Evolutionary conservation across 2,888 invertebrate genomes (phyloP), one percentile per base, ranked within the genome.

Genomic region (Parapristionchus giblindavisi): DNA sequence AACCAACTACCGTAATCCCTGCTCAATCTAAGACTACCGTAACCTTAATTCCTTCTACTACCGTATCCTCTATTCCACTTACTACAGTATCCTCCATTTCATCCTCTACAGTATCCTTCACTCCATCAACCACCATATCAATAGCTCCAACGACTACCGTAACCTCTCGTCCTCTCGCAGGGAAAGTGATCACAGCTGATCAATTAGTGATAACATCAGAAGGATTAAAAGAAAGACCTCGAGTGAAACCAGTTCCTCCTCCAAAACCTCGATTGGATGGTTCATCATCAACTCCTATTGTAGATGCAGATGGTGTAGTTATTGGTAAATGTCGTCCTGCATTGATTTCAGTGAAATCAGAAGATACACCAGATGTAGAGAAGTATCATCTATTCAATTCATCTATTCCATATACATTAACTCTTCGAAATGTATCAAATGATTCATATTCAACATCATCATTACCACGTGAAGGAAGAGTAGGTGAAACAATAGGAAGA

Each of bases 341-440:
- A 8, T 52, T 84, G 51, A 87, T 87, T 66, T 85, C 87, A 4
- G 84, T 87, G 3, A 82, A 85, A 75, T 79, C 81, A 51, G 88
- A 85, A 48, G 88, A 88, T 51, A 77, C 77, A 38, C 88, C 85
- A 11, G 85, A 85, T 43, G 78, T 85, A n/a, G 79, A 84, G 75
- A 83, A 83, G 66, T 81, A 80, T 58, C 82, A 82, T 66, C 75
- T 85, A 14, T 81, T 83, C 76, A 84, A 82, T 71, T 81, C 82
- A 27, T 83, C 84, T 48, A 84, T 88, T 27, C 88, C 88, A 5
- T 88, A 88, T 77, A 87, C 88, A 2, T 77, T 88, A 40, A 88
- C 88, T 21, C 81, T 88, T 80, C 77, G 88, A 34, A 86, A 78
- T 85, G 79, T 86, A 6, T 58, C 65, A 4, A n/a, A 51, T 5